phyloP scores from a whole-genome alignment of 2,797 vertebrate genomes.

The Pipistrellus pygmaeus region DNA sequence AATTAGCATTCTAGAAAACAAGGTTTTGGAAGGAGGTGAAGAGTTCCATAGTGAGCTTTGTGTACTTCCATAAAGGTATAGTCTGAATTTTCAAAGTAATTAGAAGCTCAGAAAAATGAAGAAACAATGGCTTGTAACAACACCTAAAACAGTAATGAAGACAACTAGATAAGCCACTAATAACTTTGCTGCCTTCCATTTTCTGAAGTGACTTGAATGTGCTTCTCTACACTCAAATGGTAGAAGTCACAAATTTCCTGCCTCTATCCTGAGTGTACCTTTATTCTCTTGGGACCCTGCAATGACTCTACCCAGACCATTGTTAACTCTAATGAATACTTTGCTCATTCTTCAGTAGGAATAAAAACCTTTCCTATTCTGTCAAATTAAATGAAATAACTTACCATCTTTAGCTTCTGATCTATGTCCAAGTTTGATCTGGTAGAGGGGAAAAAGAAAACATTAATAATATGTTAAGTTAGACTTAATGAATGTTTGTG shows the following conservation, averaged over 20 bases:
- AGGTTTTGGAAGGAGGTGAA: neutral
- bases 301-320: neutral
- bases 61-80: neutral
- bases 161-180: neutral
- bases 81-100: conserved; percentile 48
- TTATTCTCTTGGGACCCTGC: neutral
- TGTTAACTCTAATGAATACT: neutral
- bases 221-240: neutral
- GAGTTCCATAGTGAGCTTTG: neutral
- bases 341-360: conserved; percentile 37
- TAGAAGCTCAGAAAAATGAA: conserved; percentile 31
- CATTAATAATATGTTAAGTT: conserved; percentile 45
- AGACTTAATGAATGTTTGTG: neutral
- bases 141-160: neutral
- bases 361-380: conserved; percentile 3
- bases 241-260: neutral
- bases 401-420: conserved; percentile 98
- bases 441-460: conserved; percentile 52
- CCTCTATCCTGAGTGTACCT: neutral
- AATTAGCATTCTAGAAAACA: neutral
- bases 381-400: conserved; percentile 79
- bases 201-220: neutral
- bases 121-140: neutral
- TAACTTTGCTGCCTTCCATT: neutral
- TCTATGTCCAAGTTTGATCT: conserved; percentile 99